Percentiles rank a stretch among this genome's conserved stretches.
Conservation (phyloP, 2,888 invertebrate genomes). For the Didymodactylos carnosus region DNA sequence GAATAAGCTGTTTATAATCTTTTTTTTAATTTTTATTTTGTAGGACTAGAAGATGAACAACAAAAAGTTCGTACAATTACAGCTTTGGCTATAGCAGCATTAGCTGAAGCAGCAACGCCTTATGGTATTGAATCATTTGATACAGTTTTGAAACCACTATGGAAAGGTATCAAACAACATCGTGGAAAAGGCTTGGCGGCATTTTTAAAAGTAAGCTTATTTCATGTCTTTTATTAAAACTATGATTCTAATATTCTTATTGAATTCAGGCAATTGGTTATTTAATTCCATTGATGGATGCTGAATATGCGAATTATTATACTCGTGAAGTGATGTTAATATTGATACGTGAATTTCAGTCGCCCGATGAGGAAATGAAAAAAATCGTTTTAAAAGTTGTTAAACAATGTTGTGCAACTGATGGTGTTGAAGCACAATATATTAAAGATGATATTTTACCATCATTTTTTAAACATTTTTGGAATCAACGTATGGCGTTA, state of each 20-base stretch:
- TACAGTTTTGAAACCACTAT: conserved; percentile 89
- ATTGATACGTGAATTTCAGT: conserved; percentile 93
- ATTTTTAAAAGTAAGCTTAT: too few relatives aligned
- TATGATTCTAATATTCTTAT: too few relatives aligned
- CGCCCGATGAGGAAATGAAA: conserved; percentile 99
- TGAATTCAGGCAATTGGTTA: conserved; percentile 99
- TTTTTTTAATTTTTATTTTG: conserved; percentile 30
- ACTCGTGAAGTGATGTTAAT: conserved; percentile 98
- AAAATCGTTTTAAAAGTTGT: conserved; percentile 98
- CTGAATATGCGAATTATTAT: conserved; percentile 97
- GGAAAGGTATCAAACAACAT: conserved; percentile 85
- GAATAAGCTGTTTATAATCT: conserved; percentile 5
- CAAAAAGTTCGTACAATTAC: conserved; percentile 98
- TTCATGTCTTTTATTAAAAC: too few relatives aligned
- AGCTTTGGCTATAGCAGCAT: conserved; percentile 83
- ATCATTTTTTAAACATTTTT: conserved; percentile 95
- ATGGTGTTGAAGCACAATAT: conserved; percentile 96
- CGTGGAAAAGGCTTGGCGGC: conserved; percentile 62
- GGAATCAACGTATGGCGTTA: conserved; percentile 98
- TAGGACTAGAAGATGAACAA: conserved; percentile 74
- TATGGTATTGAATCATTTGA: conserved; percentile 99
- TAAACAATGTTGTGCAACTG: conserved; percentile 97
- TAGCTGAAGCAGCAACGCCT: conserved; percentile 95
- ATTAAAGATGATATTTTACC: conserved; percentile 97
- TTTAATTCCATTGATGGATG: conserved; percentile 96